These are phyloP conservation scores for Cryptoprocta ferox DNA, from an alignment of 2,797 vertebrate species.

Conservation along the genomic window DNA sequence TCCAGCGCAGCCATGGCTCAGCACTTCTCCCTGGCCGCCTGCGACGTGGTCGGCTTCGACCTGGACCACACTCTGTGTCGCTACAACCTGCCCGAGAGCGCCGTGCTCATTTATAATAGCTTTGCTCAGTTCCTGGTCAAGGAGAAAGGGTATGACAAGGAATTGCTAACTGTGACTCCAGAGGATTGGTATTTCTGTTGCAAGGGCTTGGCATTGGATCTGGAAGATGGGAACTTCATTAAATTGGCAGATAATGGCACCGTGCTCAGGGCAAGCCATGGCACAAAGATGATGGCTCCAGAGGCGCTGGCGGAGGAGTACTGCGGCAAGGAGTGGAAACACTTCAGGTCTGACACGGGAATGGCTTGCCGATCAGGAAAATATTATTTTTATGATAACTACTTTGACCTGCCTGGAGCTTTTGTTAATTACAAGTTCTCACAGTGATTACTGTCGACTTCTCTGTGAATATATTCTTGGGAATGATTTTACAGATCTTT, in stretches of 20 bases:
- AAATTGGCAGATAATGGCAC: constrained; percentile 96
- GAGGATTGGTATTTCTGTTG: constrained; percentile 97
- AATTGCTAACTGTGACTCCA: constrained; percentile 91
- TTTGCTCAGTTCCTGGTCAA: constrained; percentile 94
- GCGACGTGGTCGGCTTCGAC: constrained; percentile 95
- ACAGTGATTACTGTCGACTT: constrained; percentile 97
- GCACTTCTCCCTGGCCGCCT: constrained; percentile 91
- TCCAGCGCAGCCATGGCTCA: constrained; percentile 88
- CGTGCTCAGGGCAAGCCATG: constrained; percentile 95
- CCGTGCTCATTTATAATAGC: constrained; percentile 96
- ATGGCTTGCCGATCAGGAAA: constrained; percentile 94
- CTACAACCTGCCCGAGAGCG: constrained; percentile 93
- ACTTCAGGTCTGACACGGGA: constrained; percentile 92
- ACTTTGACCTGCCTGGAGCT: too few species aligned
- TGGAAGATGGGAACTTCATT: constrained; percentile 96
- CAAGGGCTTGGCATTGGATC: constrained; percentile 95
- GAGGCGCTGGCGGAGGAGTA: constrained; percentile 92
- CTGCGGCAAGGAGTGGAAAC: constrained; percentile 93
- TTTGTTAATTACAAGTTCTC: constrained; percentile 96
- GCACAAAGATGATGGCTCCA: constrained; percentile 90
- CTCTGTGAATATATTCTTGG: constrained; percentile 94
- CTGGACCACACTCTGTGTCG: constrained; percentile 97
- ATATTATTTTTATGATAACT: too few species aligned
- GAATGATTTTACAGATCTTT: too few species aligned
- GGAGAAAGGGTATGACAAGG: constrained; percentile 94